Base-by-base conservation (phyloP, 2,113 vertebrate species). In the Eclectus roratus region DNA sequence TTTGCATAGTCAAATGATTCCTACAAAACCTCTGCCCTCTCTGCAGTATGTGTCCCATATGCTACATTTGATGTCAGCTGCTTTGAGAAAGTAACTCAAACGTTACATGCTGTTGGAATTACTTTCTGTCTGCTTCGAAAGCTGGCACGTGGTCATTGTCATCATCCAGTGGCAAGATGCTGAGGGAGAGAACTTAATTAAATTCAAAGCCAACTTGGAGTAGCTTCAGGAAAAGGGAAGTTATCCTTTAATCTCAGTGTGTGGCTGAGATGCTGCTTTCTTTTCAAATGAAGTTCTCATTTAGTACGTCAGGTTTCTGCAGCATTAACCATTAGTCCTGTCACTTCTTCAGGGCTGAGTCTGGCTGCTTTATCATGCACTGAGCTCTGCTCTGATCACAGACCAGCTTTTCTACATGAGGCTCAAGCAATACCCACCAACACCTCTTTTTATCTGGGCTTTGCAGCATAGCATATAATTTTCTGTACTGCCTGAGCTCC, bases 401-500 rank as follows among this genome's bases (percentile, higher is more conserved):
- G 60, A 91, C 43, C 76, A 83, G 88, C 79, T 91, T 64, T 91
- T 60, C 71, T 83, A 3, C 1, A 2, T 44, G 82, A 80, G 46
- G 74, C 85, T 94, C 72, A 66, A 85, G 95, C 64, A 80, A 41
- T 55, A 88, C 47, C 93, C 69, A 64, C 14, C 2, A 91, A 37
- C 60, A 80, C 52, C 53, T 80, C 89, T 93, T 82, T 90, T 91
- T 81, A 94, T 88, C 82, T 81, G 52, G 76, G 72, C 80, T 90
- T 68, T 90, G 82, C 85, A 91, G 94, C 76, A 15, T 52, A 91
- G 79, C 61, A 55, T 82, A 78, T 88, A 58, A 88, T 92, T 94
- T 94, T 91, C 81, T 89, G 81, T 92, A 46, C 86, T 65, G 55
- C 79, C 60, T 27, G 28, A 87, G 95, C 96, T 96, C 85, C 88